phyloP scores from a whole-genome alignment of 2,888 invertebrate genomes.

The Melolontha melolontha region DNA sequence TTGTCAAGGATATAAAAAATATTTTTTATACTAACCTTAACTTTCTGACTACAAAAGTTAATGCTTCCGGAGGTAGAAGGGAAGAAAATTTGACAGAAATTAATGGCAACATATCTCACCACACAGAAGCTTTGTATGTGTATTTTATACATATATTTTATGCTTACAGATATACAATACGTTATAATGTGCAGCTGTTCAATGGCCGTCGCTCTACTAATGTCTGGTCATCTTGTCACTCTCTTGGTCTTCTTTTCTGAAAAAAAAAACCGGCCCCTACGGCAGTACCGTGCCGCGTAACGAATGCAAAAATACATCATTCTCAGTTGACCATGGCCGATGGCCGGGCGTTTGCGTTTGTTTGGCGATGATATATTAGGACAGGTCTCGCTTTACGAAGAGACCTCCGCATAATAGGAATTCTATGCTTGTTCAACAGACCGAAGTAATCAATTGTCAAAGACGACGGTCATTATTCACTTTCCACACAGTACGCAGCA shows the following conservation, averaged over 20 bases:
- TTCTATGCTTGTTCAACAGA: conserved; percentile 58
- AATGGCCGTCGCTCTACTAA: conserved; percentile 53
- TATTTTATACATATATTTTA: conserved; percentile 8
- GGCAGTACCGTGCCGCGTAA: conserved; percentile 56
- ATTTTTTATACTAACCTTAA: no score
- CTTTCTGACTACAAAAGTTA: conserved; percentile 40
- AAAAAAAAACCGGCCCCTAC: conserved; percentile 48
- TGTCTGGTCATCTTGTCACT: conserved; percentile 61
- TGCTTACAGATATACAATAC: conserved; percentile 13
- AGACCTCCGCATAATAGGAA: conserved; percentile 53
- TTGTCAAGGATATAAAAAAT: no score
- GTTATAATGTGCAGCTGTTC: conserved; percentile 49
- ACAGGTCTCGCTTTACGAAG: conserved; percentile 55
- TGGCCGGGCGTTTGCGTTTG: conserved; percentile 15
- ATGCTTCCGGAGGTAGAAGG: conserved; percentile 49
- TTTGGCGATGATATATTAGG: conserved; percentile 62
- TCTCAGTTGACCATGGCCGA: conserved; percentile 63
- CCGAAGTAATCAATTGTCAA: conserved; percentile 62
- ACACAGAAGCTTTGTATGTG: conserved; percentile 4
- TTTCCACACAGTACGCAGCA: conserved; percentile 43
- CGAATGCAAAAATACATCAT: conserved; percentile 64
- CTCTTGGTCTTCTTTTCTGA: conserved; percentile 47
- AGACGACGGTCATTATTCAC: conserved; percentile 59
- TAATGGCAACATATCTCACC: conserved; percentile 47
- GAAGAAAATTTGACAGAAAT: conserved; percentile 48